phyloP scores from a whole-genome alignment of 1,140 invertebrate species.

The Pseudomyrmex dendroicus region DNA sequence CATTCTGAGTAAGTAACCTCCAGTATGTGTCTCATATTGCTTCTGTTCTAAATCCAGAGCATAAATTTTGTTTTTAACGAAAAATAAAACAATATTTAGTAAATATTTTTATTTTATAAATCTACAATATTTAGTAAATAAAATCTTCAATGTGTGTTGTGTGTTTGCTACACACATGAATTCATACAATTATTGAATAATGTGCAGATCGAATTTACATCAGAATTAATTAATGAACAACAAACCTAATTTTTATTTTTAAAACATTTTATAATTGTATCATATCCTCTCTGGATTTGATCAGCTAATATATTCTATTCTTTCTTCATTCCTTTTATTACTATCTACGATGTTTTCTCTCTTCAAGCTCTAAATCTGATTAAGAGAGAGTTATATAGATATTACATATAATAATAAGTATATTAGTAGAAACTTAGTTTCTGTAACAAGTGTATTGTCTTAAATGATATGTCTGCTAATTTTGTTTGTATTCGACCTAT shows the following conservation, averaged over 20 bases:
- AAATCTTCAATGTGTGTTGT: too few relatives aligned
- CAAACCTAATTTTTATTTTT: conserved; percentile 17
- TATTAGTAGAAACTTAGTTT: conserved; percentile 84
- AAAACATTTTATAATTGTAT: neutral
- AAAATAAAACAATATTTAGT: neutral
- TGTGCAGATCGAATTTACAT: neutral
- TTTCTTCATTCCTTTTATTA: conserved; percentile 46
- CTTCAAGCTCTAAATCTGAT: conserved; percentile 72
- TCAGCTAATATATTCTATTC: conserved; percentile 33
- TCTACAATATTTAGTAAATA: too few relatives aligned
- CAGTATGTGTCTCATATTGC: conserved; percentile 67
- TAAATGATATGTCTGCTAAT: conserved; percentile 86
- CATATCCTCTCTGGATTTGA: conserved; percentile 64
- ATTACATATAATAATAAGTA: conserved; percentile 81
- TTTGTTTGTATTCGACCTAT: conserved; percentile 78
- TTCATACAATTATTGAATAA: neutral
- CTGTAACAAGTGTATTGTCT: conserved; percentile 85
- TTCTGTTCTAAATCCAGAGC: conserved; percentile 64
- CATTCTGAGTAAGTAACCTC: conserved; percentile 79
- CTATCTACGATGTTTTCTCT: conserved; percentile 61
- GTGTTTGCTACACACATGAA: neutral
- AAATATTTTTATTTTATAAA: neutral
- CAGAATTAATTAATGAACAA: neutral
- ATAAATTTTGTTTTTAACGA: neutral
- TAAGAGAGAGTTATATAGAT: conserved; percentile 69